Evolutionary conservation across 2,888 invertebrate species (phyloP).

Genomic region (Eilema depressum): DNA sequence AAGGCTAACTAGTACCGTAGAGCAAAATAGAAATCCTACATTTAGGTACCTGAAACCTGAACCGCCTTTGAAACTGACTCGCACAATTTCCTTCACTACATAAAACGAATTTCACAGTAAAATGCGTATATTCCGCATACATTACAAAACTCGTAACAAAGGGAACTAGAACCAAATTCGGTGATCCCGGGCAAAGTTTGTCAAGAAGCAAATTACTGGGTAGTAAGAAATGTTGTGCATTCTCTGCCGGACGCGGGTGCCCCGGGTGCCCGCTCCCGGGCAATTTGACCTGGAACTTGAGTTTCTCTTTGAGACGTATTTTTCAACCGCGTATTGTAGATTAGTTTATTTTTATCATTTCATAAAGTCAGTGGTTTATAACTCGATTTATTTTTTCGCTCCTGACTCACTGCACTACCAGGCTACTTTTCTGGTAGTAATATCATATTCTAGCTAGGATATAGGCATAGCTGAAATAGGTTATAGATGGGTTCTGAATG

Average conservation of each 20-base stretch:
- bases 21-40: slow-evolving; percentile 5
- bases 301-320: slow-evolving; percentile 12
- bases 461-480: too few species aligned
- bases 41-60: too few species aligned
- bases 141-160: slow-evolving; percentile 55
- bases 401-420: too few species aligned
- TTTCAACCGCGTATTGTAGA: neutral
- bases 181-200: slow-evolving; percentile 66
- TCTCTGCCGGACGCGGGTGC: slow-evolving; percentile 33
- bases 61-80: slow-evolving; percentile 14
- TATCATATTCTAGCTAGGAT: too few species aligned
- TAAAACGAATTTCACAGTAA: slow-evolving; percentile 38
- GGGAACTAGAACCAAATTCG: slow-evolving; percentile 59
- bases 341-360: neutral
- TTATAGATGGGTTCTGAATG: too few species aligned
- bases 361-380: neutral
- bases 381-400: neutral
- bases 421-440: too few species aligned
- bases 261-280: slow-evolving; percentile 7
- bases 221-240: slow-evolving; percentile 64
- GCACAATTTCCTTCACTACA: slow-evolving; percentile 19
- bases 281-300: slow-evolving; percentile 28
- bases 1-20: neutral
- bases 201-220: slow-evolving; percentile 72
- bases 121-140: slow-evolving; percentile 52